These are phyloP conservation scores for Podabrus alpinus DNA, from an alignment of 2,888 invertebrate genomes.

Conservation along the genomic window DNA sequence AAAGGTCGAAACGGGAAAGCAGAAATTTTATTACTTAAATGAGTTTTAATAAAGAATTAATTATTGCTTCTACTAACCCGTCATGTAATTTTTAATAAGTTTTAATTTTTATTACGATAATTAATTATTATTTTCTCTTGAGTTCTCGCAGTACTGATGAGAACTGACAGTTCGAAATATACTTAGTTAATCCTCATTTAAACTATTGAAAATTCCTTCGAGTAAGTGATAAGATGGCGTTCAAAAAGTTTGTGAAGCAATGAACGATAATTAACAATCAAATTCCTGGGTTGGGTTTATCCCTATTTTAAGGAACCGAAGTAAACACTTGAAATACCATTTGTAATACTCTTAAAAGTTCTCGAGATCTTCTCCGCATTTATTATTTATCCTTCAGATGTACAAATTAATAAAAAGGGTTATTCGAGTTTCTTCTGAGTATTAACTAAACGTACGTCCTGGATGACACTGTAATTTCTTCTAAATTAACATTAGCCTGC, in stretches of 20 bases:
- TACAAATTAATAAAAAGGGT: background rate
- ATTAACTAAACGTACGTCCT: constrained; percentile 4
- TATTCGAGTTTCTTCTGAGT: background rate
- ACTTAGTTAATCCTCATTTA: no score
- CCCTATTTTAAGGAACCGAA: background rate
- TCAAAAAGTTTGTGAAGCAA: background rate
- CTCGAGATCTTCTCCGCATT: background rate
- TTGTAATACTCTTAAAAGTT: background rate
- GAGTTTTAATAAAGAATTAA: background rate
- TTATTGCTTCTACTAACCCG: background rate
- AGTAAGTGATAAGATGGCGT: background rate
- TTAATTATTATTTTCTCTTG: background rate
- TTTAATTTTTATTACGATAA: background rate
- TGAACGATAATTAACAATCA: background rate
- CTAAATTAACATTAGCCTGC: constrained; percentile 10
- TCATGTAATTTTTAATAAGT: background rate
- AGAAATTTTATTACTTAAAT: background rate
- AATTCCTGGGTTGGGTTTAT: background rate
- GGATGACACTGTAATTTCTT: constrained; percentile 20
- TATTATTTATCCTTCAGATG: background rate
- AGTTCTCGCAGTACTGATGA: no score
- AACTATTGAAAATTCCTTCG: no score
- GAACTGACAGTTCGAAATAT: no score
- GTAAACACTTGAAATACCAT: background rate
- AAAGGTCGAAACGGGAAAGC: background rate